phyloP scores from a whole-genome alignment of 1,140 invertebrate species.

The Chironomus striatipennis region DNA sequence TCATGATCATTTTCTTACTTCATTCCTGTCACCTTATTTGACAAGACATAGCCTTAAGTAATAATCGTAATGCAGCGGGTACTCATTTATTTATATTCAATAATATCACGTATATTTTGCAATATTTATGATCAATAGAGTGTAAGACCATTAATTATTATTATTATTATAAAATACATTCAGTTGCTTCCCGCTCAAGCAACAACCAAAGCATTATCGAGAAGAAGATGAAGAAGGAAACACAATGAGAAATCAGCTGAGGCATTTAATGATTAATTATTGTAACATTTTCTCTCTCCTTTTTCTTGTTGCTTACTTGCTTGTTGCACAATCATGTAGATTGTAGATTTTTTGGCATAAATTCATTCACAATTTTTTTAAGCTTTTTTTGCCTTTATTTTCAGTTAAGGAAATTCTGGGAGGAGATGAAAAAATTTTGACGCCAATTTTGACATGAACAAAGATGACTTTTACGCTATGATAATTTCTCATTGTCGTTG shows the following conservation, averaged over 20 bases:
- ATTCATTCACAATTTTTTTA: neutral
- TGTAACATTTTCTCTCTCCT: no score
- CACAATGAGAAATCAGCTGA: constrained; percentile 1
- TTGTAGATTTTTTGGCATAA: neutral
- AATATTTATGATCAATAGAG: constrained; percentile 5
- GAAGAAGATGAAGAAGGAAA: no score
- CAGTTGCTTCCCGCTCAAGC: neutral
- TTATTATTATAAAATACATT: neutral
- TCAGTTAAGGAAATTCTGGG: neutral
- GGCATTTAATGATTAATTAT: neutral
- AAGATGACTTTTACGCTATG: neutral
- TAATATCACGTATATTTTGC: neutral
- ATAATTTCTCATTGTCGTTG: neutral
- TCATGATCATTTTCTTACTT: neutral
- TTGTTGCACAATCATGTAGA: neutral
- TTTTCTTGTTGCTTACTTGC: neutral
- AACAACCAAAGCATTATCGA: no score
- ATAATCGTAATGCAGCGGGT: neutral
- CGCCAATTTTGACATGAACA: neutral
- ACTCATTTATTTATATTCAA: neutral
- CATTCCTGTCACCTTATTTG: neutral
- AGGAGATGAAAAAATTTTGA: neutral
- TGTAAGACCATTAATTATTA: constrained; percentile 15
- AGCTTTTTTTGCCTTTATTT: neutral
- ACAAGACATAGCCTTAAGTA: neutral